Percentiles rank a stretch among this genome's conserved stretches.
These are phyloP conservation scores for Lutra lutra DNA, from an alignment of 2,797 vertebrate genomes.

Conservation along the genomic window DNA sequence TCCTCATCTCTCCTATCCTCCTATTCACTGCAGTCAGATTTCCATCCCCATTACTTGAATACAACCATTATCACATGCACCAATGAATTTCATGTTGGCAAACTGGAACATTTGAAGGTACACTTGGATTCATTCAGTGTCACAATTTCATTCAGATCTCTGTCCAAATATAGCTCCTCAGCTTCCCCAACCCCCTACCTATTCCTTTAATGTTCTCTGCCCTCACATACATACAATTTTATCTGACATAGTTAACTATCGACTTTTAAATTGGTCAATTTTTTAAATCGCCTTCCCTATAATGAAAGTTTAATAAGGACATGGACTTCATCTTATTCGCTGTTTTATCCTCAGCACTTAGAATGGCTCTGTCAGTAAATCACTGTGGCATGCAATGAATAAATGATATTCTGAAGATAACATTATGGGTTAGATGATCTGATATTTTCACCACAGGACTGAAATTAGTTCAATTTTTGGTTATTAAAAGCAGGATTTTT, in stretches of 20 bases:
- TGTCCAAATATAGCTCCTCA: background rate
- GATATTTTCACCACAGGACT: background rate
- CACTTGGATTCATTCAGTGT: background rate
- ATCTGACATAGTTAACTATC: background rate
- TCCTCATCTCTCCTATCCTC: background rate
- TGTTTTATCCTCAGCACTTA: background rate
- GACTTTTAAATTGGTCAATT: background rate
- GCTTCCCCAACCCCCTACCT: background rate
- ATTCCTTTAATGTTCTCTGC: background rate
- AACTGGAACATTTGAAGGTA: background rate
- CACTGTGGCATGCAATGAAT: background rate
- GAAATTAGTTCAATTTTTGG: background rate
- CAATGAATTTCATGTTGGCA: background rate
- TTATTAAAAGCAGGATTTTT: constrained; percentile 3
- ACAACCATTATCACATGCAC: background rate
- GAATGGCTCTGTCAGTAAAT: background rate
- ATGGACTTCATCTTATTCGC: background rate
- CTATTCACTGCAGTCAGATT: background rate
- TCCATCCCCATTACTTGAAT: background rate
- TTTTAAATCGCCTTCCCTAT: background rate
- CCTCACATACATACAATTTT: background rate
- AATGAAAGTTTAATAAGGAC: background rate
- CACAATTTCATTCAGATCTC: background rate
- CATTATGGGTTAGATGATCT: background rate
- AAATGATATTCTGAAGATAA: background rate